These are phyloP conservation scores for Bombus confusus DNA, from an alignment of 1,140 invertebrate genomes.

Conservation along the genomic window DNA sequence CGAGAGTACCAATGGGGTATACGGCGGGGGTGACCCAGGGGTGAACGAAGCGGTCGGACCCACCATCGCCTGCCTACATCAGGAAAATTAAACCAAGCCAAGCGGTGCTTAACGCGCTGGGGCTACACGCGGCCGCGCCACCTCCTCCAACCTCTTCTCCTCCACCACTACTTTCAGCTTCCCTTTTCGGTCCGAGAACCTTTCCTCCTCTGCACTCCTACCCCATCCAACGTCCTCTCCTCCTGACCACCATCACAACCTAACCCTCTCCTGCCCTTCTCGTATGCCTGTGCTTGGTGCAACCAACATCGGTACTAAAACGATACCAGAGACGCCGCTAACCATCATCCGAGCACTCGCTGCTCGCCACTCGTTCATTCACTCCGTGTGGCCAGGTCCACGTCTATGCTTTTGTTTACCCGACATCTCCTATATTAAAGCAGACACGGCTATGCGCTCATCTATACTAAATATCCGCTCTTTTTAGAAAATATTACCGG, in stretches of 20 bases:
- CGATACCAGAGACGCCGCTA: constrained; percentile 55
- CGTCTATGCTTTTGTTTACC: constrained; percentile 82
- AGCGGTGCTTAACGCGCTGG: constrained; percentile 82
- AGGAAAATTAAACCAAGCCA: constrained; percentile 83
- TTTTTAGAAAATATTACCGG: constrained; percentile 70
- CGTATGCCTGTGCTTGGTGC: constrained; percentile 12
- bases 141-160: constrained; percentile 70
- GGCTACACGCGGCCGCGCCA: constrained; percentile 77
- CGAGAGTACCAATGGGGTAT: constrained; percentile 70
- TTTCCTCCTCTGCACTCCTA: constrained; percentile 42
- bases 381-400: constrained; percentile 70
- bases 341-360: constrained; percentile 63
- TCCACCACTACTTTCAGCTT: constrained; percentile 58
- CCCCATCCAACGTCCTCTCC: constrained; percentile 46
- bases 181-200: constrained; percentile 68
- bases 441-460: constrained; percentile 52
- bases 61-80: constrained; percentile 81
- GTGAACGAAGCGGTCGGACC: constrained; percentile 74
- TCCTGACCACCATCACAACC: constrained; percentile 54
- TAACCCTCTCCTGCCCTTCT: constrained; percentile 50
- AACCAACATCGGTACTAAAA: constrained; percentile 46
- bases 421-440: constrained; percentile 82
- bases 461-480: constrained; percentile 54
- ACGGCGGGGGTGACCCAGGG: constrained; percentile 75
- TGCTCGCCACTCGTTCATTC: constrained; percentile 72